These are phyloP conservation scores for Syngnathus rostellatus DNA, from an alignment of 2,797 vertebrate species.

Conservation along the genomic window DNA sequence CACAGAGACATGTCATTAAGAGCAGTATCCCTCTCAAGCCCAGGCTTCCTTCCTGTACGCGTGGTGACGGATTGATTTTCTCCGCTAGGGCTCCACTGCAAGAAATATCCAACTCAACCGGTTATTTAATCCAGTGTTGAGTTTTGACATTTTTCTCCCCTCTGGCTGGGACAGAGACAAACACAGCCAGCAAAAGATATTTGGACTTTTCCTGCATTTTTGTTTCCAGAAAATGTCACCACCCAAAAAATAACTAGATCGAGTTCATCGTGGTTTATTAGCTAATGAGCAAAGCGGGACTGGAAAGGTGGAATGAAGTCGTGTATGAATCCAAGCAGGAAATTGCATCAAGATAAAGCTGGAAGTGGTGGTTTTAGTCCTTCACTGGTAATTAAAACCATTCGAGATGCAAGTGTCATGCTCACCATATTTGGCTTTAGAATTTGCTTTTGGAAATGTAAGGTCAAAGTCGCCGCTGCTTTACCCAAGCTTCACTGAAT, in stretches of 20 bases:
- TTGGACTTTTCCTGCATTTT: constrained; percentile 27
- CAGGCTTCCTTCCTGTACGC: constrained; percentile 66
- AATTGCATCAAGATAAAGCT: constrained; percentile 18
- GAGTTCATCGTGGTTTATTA: constrained; percentile 19
- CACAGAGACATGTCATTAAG: constrained; percentile 68
- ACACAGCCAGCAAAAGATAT: constrained; percentile 24
- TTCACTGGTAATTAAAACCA: constrained; percentile 15
- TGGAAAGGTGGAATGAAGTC: constrained; percentile 18
- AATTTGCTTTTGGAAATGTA: not conserved
- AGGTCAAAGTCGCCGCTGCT: not conserved
- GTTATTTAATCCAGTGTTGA: constrained; percentile 40
- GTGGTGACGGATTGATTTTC: constrained; percentile 68
- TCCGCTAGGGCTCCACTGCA: constrained; percentile 9
- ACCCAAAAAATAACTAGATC: constrained; percentile 21
- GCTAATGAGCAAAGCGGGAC: constrained; percentile 14
- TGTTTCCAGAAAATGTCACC: constrained; percentile 38
- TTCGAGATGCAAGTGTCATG: not conserved
- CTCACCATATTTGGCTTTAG: not conserved
- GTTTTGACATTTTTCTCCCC: constrained; percentile 11
- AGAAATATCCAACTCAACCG: constrained; percentile 41
- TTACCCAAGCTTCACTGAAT: not conserved
- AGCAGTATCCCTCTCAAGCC: constrained; percentile 58
- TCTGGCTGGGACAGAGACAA: constrained; percentile 16
- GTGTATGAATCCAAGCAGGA: constrained; percentile 6
- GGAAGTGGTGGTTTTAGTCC: constrained; percentile 7